Evolutionary conservation across 1,140 invertebrate species (phyloP), one percentile per base, ranked within the genome.

Genomic region (Drosophila leontia): DNA sequence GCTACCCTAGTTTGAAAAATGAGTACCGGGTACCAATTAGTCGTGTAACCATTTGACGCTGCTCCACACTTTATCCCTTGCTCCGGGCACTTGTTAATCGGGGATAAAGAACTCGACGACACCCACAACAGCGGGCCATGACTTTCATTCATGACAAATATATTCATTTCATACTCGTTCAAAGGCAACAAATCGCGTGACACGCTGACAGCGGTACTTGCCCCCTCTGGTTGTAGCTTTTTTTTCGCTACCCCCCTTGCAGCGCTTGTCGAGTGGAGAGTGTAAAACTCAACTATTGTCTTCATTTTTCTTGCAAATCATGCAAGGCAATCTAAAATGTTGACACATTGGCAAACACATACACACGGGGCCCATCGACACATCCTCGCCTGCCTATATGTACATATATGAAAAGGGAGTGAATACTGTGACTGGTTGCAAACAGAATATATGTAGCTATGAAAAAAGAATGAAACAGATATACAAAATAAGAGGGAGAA

Each of bases 261-360:
- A 67, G 62, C 35, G 41, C 29, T 34, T 64, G 69, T 72, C 35
- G 72, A 55, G 64, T 74, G 67, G 57, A 55, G 78, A 87, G 84
- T 88, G 84, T 87, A 80, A 82, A 84, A 77, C 68, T 84, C 85
- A 90, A 87, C 84, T 87, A 87, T 87, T 87, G 85, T 87, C 78
- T 87, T 87, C 84, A 87, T 88, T 87, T 88, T 88, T 87, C 84
- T 90, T 87, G 85, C 85, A 81, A 90, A 87, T 87, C 84, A 87
- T 87, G 84, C 84, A 87, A 90, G 80, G 84, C 85, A 84, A 90
- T 87, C 84, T 68, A 78, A 87, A 78, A 79, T 87, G 84, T 87
- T 88, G 84, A 84, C 84, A 87, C 85, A 87, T 87, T 82, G 80
- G 84, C 68, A 59, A 79, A 63, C 57, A 50, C 59, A 87, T 47